Percentiles rank a stretch among this genome's conserved stretches.
phyloP scores from a whole-genome alignment of 2,888 invertebrate species.

The Tiliacea aurago region DNA sequence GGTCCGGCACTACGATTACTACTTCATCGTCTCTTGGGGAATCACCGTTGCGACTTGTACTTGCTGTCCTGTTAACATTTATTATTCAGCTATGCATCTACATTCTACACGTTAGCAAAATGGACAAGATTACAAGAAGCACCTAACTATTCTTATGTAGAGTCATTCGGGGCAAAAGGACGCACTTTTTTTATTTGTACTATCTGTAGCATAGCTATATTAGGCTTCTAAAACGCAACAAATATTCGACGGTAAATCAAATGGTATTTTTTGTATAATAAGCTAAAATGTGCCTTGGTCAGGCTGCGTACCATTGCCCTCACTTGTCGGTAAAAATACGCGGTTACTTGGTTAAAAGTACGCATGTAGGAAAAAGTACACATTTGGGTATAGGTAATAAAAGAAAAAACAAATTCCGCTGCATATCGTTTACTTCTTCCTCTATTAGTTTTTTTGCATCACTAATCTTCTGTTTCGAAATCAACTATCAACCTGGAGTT shows the following conservation, averaged over 20 bases:
- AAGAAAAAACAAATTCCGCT: background rate
- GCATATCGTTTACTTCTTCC: background rate
- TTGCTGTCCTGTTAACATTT: conserved; percentile 80
- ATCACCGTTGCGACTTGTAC: conserved; percentile 82
- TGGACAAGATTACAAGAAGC: conserved; percentile 32
- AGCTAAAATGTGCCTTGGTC: too few relatives aligned
- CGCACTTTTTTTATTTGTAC: background rate
- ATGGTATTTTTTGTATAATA: background rate
- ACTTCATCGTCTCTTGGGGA: conserved; percentile 87
- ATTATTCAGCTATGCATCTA: conserved; percentile 48
- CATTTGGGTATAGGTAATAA: background rate
- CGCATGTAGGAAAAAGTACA: background rate
- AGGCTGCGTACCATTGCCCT: too few relatives aligned
- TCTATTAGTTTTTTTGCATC: background rate
- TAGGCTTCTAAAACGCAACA: background rate
- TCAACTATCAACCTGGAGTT: background rate
- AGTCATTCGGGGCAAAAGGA: background rate
- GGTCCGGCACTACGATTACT: conserved; percentile 87
- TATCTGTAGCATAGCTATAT: background rate
- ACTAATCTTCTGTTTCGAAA: background rate
- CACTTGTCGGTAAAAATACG: background rate
- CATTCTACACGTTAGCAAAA: conserved; percentile 20
- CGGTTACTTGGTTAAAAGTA: background rate
- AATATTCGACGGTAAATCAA: background rate
- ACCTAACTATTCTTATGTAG: conserved; percentile 2